Base-by-base conservation (phyloP, 1,140 invertebrate genomes). In the Wasmannia auropunctata region DNA sequence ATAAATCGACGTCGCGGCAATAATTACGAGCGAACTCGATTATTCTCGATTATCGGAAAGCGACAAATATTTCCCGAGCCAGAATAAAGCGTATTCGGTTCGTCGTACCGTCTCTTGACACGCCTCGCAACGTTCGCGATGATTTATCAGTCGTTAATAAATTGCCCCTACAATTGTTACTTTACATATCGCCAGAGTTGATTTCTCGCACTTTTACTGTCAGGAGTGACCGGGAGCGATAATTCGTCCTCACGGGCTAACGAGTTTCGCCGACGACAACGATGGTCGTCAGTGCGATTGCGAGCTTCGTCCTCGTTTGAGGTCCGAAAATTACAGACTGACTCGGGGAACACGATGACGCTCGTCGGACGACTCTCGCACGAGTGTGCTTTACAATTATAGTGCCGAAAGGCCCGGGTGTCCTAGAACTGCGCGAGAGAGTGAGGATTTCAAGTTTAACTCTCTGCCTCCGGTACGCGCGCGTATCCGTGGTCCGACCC, bases 351-450 rank as follows among this genome's bases (percentile, higher is more conserved):
- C 67, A 74, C 51, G 65, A 83, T 83, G 79, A 83, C 79, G 25
- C 49, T 69, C 22, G 77, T 28, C 31, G 49, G 25, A 43, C 65
- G 67, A 81, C 25, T 81, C 51, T 81, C 51, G 79, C 28, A 72
- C 67, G 65, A 83, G 67, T 74, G 67, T 83, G 79, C 79, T 58
- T 83, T 58, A 74, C 67, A 83, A 83, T 83, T 83, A 83, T 60
- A 58, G 51, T 40, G 79, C 37, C 34, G 65, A 81, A 56, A 56
- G 43, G 25, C 28, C 51, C 25, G n/a, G 43, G 40, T 79, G 28
- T 69, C n/a, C 54, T 22, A 22, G 25, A 74, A 83, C 40, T 74
- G 16, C 8, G 37, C n/a, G n/a, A n/a, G n/a, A n/a, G n/a, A 80
- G 46, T 40, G 63, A 81, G 37, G 10, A 83, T 83, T 72, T 74